Evolutionary conservation across 2,113 vertebrate species (phyloP), one percentile per base, ranked within the genome.

Genomic region (Apteryx mantelli): DNA sequence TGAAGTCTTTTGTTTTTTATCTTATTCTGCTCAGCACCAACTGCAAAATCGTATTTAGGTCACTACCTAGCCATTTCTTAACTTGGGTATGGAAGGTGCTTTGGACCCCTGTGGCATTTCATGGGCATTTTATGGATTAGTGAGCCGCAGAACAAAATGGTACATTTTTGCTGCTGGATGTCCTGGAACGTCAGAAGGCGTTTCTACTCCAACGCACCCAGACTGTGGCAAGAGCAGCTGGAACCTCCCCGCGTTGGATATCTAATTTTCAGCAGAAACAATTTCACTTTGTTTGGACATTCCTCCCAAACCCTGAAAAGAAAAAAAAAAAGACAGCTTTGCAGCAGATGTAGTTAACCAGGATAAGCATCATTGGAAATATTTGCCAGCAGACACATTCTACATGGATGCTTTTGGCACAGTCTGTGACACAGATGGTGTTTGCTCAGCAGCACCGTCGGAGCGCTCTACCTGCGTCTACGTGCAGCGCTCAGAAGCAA

Each of bases 341-440:
- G 20, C 19, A 82, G 38, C 71, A 94, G 77, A 64, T 95, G 64
- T 38, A 79, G 17, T 65, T 82, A 94, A 61, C 32, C 84, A 88
- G 94, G 64, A 78, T 76, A 58, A 48, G n/a, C 34, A 92, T 40
- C 36, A 21, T 13, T 66, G 71, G 40, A 82, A 88, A 70, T 20
- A 26, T n/a, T 75, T 83, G 83, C 70, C 91, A 88, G 85, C 78
- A 95, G 77, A 60, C 68, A 74, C 32, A 66, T 77, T 95, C 83
- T 95, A 83, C 50, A 20, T 56, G 58, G 89, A 90, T 77, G 85
- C 56, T 58, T 76, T 82, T 96, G 96, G 96, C 94, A 82, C 3
- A 0, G 1, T 4, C 8, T 64, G n/a, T 82, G 63, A 60, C 69
- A 95, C 95, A 97, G 92, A 96, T 96, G 92, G 91, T 85, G 73